Percentiles rank a stretch among this genome's conserved stretches.
phyloP scores from a whole-genome alignment of 2,888 invertebrate genomes.

The Acanthosepion esculentum region DNA sequence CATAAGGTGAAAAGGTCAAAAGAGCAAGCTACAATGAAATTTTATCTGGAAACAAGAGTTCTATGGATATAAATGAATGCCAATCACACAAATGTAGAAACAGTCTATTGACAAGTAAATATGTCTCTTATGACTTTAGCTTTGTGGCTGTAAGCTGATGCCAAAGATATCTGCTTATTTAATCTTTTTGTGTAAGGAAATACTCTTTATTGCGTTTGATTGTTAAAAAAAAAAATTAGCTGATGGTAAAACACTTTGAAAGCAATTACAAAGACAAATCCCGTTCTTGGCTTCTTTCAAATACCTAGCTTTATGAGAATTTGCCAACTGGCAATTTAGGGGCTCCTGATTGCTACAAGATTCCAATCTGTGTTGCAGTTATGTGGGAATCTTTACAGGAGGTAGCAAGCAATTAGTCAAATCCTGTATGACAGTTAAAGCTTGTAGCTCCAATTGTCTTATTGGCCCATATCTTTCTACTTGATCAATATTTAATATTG shows the following conservation, averaged over 20 bases:
- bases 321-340: background rate
- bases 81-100: background rate
- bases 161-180: no score
- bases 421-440: conserved; percentile 21
- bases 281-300: background rate
- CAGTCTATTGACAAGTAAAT: no score
- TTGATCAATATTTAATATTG: conserved; percentile 12
- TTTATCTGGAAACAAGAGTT: background rate
- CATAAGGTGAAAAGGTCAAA: background rate
- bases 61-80: background rate
- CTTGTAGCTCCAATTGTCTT: conserved; percentile 33
- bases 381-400: background rate
- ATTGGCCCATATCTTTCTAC: background rate
- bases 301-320: background rate
- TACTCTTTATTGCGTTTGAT: no score
- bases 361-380: background rate
- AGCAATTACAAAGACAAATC: background rate
- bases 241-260: background rate
- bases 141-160: no score
- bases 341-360: background rate
- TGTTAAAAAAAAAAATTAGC: no score
- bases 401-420: conserved; percentile 33
- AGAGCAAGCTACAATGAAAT: background rate
- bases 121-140: no score
- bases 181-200: no score